These are phyloP conservation scores for Microplitis deprimator DNA, from an alignment of 2,888 invertebrate species.

Conservation along the genomic window DNA sequence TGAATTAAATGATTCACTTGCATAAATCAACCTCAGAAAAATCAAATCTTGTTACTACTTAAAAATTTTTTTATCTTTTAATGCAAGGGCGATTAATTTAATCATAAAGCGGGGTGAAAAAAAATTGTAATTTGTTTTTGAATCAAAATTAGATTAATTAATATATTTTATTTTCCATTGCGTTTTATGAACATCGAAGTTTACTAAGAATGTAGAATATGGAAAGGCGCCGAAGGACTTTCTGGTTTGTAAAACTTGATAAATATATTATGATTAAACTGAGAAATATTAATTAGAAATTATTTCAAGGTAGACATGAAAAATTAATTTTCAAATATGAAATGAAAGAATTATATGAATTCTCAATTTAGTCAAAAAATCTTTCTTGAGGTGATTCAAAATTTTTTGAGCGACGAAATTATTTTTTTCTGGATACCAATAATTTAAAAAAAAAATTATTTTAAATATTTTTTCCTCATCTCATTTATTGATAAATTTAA, in stretches of 20 bases:
- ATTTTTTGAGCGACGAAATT: too few relatives aligned
- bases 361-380: not conserved
- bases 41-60: not conserved
- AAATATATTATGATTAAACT: not conserved
- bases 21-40: not conserved
- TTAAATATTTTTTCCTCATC: too few relatives aligned
- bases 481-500: too few relatives aligned
- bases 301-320: constrained; percentile 40
- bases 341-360: not conserved
- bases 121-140: not conserved
- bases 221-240: constrained; percentile 43
- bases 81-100: not conserved
- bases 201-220: constrained; percentile 34
- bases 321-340: not conserved
- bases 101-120: not conserved
- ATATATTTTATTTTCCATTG: too few relatives aligned
- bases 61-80: not conserved
- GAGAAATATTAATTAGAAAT: constrained; percentile 28
- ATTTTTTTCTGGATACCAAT: too few relatives aligned
- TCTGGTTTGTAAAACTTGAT: constrained; percentile 28
- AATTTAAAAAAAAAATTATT: too few relatives aligned
- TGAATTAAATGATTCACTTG: constrained; percentile 7
- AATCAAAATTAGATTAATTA: too few relatives aligned
- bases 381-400: not conserved
- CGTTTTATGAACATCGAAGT: constrained; percentile 21